Evolutionary conservation across 2,888 invertebrate genomes (phyloP).

Genomic region (Hololepta plana): DNA sequence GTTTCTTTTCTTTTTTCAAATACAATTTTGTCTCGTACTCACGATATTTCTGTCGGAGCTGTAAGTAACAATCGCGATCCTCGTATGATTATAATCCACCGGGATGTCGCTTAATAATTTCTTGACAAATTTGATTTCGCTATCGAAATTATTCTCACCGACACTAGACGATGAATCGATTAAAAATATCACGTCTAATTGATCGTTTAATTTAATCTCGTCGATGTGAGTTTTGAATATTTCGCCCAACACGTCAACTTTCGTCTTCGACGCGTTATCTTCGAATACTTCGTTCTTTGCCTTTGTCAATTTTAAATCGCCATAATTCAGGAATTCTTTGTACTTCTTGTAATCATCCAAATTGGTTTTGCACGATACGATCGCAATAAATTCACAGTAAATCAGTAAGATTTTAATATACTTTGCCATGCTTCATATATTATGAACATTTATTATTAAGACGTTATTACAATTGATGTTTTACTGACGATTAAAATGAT

Average conservation of each 20-base stretch:
- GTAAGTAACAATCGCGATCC: conserved; percentile 46
- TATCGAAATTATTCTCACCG: conserved; percentile 42
- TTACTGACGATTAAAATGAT: no score
- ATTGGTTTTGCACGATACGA: no score
- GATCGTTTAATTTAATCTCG: conserved; percentile 23
- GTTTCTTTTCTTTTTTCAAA: no score
- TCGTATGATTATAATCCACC: conserved; percentile 40
- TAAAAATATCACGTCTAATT: conserved; percentile 43
- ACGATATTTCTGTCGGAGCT: conserved; percentile 38
- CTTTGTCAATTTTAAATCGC: conserved; percentile 20
- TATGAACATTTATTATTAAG: no score
- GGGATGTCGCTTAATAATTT: conserved; percentile 46
- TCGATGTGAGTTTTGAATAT: conserved; percentile 36
- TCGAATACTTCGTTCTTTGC: conserved; percentile 16
- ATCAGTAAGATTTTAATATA: no score
- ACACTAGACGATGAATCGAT: conserved; percentile 54
- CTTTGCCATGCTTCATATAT: no score
- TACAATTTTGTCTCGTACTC: conserved; percentile 16
- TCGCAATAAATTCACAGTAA: no score
- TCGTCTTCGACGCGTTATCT: conserved; percentile 27
- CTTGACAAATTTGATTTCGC: conserved; percentile 47
- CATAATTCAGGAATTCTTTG: conserved; percentile 24
- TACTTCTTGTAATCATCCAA: conserved; percentile 14
- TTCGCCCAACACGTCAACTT: conserved; percentile 32
- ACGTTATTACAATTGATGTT: no score